Percentiles rank a stretch among this genome's conserved stretches.
phyloP scores from a whole-genome alignment of 2,113 vertebrate species.

The Chaetodon trifascialis region DNA sequence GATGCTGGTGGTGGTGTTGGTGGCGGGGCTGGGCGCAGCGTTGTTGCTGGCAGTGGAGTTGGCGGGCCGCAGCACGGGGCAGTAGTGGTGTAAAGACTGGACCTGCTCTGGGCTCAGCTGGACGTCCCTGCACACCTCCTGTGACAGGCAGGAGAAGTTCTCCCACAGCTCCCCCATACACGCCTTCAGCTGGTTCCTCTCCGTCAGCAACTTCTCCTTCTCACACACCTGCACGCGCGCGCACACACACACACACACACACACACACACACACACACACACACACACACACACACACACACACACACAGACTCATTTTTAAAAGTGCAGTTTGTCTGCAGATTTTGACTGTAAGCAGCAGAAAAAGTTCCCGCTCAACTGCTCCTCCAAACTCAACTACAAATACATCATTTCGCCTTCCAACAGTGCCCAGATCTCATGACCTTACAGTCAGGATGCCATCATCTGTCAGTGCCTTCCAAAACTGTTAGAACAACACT shows the following conservation, averaged over 20 bases:
- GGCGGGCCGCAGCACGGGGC: slow-evolving; percentile 92
- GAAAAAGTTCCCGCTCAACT: not conserved
- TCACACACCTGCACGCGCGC: slow-evolving; percentile 90
- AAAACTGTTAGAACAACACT: no score
- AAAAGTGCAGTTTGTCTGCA: no score
- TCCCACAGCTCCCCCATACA: slow-evolving; percentile 98
- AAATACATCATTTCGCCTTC: no score
- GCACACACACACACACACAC: slow-evolving; percentile 80
- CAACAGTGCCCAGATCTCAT: no score
- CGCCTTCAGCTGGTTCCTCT: slow-evolving; percentile 97
- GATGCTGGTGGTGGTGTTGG: slow-evolving; percentile 84
- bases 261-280: slow-evolving; percentile 12
- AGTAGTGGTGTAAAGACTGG: slow-evolving; percentile 96
- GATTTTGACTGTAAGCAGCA: not conserved
- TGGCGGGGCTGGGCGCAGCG: slow-evolving; percentile 47
- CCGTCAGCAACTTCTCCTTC: slow-evolving; percentile 97
- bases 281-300: slow-evolving; percentile 10
- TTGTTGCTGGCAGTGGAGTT: slow-evolving; percentile 81
- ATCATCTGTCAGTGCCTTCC: no score
- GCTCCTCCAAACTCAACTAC: no score
- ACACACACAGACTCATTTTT: not conserved
- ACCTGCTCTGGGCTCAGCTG: slow-evolving; percentile 96
- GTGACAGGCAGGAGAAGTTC: slow-evolving; percentile 99
- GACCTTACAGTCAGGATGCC: no score
- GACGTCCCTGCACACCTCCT: slow-evolving; percentile 97